Percentiles rank a stretch among this genome's conserved stretches.
Evolutionary conservation across 2,113 vertebrate species (phyloP).

Genomic region (Takifugu bimaculatus): DNA sequence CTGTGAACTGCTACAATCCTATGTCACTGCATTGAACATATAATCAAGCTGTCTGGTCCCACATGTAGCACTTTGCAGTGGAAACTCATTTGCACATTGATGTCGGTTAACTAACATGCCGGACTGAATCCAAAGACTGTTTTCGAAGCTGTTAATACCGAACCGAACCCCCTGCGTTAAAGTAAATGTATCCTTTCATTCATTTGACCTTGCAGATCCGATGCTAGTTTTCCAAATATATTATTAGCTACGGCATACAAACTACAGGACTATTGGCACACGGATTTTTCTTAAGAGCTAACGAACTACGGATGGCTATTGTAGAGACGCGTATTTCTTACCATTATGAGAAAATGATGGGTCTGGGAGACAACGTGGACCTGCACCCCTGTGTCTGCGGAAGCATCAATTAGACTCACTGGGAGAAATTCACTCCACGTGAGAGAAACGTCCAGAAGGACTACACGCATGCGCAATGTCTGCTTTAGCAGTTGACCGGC

Average conservation of each 20-base stretch:
- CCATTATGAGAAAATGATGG: conserved; percentile 47
- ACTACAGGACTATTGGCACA: not conserved
- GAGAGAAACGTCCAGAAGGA: conserved; percentile 64
- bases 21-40: too few species aligned
- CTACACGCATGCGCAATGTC: conserved; percentile 63
- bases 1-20: too few species aligned
- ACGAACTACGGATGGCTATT: not conserved
- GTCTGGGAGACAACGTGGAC: not conserved
- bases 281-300: not conserved
- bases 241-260: not conserved
- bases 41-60: too few species aligned
- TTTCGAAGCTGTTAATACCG: too few species aligned
- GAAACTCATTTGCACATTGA: too few species aligned
- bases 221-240: not conserved
- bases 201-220: conserved; percentile 38
- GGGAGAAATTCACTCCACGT: conserved; percentile 59
- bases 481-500: not conserved
- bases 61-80: too few species aligned
- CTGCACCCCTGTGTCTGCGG: conserved; percentile 8
- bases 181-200: too few species aligned
- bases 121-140: too few species aligned
- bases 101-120: too few species aligned
- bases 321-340: conserved; percentile 33
- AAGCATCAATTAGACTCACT: conserved; percentile 23
- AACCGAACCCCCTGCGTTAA: too few species aligned